A percentile compares a stretch with the other conserved stretches of the same genome.
phyloP scores from a whole-genome alignment of 2,113 vertebrate species.

The Stigmatopora nigra region DNA sequence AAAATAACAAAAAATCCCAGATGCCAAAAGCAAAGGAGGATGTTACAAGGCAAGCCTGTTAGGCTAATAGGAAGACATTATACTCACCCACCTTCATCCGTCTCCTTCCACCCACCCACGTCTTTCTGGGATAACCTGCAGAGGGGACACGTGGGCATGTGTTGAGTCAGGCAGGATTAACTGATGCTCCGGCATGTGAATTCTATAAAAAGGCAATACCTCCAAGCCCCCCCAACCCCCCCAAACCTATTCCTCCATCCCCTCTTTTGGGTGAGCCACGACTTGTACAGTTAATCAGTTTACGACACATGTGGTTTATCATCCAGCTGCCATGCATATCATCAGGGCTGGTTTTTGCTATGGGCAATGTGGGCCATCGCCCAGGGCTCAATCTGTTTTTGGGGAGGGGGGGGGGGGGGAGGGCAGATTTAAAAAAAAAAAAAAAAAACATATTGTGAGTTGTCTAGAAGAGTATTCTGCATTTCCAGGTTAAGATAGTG shows the following conservation, averaged over 20 bases:
- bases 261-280: conserved; percentile 1
- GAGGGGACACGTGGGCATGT: conserved; percentile 27
- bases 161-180: conserved; percentile 33
- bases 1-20: conserved; percentile 5
- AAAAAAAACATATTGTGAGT: no score
- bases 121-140: conserved; percentile 36
- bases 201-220: conserved; percentile 18
- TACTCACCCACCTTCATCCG: conserved; percentile 23
- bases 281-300: conserved; percentile 15
- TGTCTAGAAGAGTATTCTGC: no score
- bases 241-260: no score
- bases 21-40: conserved; percentile 7
- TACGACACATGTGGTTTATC: conserved; percentile 11
- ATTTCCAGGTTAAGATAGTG: no score
- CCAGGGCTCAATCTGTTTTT: no score
- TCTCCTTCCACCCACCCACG: not conserved
- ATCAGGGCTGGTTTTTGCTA: not conserved
- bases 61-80: conserved; percentile 41
- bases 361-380: no score
- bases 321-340: not conserved
- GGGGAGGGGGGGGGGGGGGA: no score
- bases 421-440: no score
- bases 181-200: conserved; percentile 7
- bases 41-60: conserved; percentile 39
- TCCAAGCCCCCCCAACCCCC: not conserved